phyloP scores from a whole-genome alignment of 2,888 invertebrate genomes.

The Heliconius cydno region DNA sequence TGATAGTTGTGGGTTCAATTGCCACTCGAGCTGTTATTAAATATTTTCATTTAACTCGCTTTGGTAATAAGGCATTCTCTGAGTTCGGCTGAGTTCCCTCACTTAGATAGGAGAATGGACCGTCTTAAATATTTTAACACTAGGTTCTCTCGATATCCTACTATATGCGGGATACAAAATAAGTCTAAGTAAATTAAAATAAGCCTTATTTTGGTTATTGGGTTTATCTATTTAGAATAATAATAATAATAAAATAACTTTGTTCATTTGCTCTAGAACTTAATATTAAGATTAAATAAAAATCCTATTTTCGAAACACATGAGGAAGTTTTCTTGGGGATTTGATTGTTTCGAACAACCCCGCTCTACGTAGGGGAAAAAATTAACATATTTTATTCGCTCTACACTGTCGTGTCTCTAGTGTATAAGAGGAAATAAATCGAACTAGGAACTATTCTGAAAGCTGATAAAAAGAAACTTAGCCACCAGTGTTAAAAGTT shows the following conservation, averaged over 20 bases:
- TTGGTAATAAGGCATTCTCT: no score
- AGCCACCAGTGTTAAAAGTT: no score
- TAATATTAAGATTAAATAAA: neutral
- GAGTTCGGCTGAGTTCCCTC: no score
- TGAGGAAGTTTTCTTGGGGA: slow-evolving; percentile 39
- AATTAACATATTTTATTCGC: slow-evolving; percentile 30
- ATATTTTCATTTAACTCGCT: no score
- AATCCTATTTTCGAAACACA: neutral
- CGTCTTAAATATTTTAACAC: no score
- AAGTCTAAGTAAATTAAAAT: neutral
- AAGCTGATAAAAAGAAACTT: no score
- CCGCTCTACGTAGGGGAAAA: slow-evolving; percentile 38
- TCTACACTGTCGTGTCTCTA: slow-evolving; percentile 42
- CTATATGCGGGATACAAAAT: no score
- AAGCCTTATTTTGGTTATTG: neutral
- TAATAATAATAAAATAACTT: no score
- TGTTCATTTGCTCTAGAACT: neutral
- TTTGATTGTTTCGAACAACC: slow-evolving; percentile 52
- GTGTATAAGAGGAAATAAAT: slow-evolving; percentile 41
- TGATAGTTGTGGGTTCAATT: no score
- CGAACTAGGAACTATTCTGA: slow-evolving; percentile 38
- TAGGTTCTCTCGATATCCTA: no score
- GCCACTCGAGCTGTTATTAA: no score
- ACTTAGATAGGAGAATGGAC: no score
- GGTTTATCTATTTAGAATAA: neutral